Base-by-base conservation (phyloP, 2,113 vertebrate genomes). In the Toxostoma redivivum region DNA sequence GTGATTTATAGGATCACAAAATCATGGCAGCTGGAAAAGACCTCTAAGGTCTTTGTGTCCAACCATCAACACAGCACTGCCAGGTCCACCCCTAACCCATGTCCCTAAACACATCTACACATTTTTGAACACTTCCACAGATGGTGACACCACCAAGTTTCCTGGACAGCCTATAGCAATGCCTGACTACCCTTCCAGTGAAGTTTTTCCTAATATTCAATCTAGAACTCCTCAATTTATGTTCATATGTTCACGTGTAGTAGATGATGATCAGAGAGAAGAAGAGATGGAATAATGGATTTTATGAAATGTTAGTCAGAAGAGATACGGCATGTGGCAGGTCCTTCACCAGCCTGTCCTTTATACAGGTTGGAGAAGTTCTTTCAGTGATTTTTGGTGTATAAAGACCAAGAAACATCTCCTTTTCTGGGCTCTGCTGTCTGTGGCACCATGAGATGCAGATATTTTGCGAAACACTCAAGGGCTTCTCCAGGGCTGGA, bases 311-410 rank as follows among this genome's bases (percentile, higher is more conserved):
- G 2, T 33, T 22, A 40, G 13, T 61, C 33, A 42, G 51, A 92
- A 28, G 11, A 60, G 7, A 56, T 8, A 45, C 51, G 28, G 31
- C 4, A 44, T 0, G 2, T 9, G 14, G 3, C 35, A 38, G 5
- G 16, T 24, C 33, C 30, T 79, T 79, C 44, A 79, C 51, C 11
- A 7, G 3, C 45, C 10, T 60, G 4, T 65, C 9, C 10, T 4
- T 57, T 53, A 19, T 3, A 23, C 7, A 61, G 27, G 7, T 3
- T 84, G 15, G 25, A 78, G 50, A 78, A n/a, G 28, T 81, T 31
- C 23, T 81, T 33, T 22, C 42, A 70, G 4, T 48, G n/a, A 70
- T 62, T 94, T 53, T 38, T 84, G 10, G 13, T 73, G 9, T 17
- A 17, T 14, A 51, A 51, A 66, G 23, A 28, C 12, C 8, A 30